Evolutionary conservation across 2,888 invertebrate genomes (phyloP).

Genomic region (Hemaris fuciformis): DNA sequence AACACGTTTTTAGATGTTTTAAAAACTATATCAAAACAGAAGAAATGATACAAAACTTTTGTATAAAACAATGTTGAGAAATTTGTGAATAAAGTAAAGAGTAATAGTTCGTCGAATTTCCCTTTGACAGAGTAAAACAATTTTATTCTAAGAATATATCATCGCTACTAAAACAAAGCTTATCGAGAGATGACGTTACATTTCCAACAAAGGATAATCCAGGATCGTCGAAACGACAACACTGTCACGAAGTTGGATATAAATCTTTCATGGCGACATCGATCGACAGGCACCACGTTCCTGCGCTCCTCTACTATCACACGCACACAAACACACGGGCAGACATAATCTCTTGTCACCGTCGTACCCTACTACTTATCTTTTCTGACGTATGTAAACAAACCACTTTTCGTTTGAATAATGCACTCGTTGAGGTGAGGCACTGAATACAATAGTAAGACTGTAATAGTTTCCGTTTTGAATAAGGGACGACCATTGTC

Average conservation of each 20-base stretch:
- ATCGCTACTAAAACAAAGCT: constrained; percentile 39
- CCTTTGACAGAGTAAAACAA: neutral
- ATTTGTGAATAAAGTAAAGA: neutral
- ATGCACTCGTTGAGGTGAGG: constrained; percentile 72
- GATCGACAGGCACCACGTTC: constrained; percentile 58
- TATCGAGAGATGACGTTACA: constrained; percentile 63
- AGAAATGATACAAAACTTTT: neutral
- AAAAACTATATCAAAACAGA: neutral
- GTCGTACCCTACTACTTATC: constrained; percentile 63
- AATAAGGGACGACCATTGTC: constrained; percentile 77
- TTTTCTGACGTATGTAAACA: constrained; percentile 67
- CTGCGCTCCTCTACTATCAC: constrained; percentile 38
- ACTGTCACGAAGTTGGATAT: constrained; percentile 70
- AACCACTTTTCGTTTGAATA: constrained; percentile 77
- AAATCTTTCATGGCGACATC: constrained; percentile 71
- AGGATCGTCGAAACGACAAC: constrained; percentile 61
- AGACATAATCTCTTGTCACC: constrained; percentile 61
- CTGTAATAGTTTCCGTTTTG: constrained; percentile 80
- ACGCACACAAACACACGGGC: constrained; percentile 25
- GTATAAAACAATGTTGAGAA: neutral
- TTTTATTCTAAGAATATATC: constrained; percentile 15
- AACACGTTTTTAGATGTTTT: neutral
- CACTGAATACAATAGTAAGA: constrained; percentile 71
- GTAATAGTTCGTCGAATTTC: neutral
- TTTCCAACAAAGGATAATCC: constrained; percentile 72